A percentile compares a stretch with the other conserved stretches of the same genome.
Evolutionary conservation across 1,140 invertebrate genomes (phyloP).

Genomic region (Drosophila kikkawai): DNA sequence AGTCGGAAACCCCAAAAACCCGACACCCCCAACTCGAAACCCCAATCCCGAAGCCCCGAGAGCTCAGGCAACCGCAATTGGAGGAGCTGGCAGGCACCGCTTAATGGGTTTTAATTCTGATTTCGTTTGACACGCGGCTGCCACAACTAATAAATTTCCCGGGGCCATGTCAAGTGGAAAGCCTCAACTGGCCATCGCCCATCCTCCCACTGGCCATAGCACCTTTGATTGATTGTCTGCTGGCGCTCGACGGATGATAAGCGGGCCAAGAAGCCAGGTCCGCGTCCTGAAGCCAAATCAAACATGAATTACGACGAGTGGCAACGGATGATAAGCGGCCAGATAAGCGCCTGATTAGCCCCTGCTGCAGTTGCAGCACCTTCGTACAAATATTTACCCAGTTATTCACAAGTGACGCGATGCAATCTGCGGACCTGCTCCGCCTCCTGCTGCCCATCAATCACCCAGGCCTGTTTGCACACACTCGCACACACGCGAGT

Average conservation of each 20-base stretch:
- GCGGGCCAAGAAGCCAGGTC: slow-evolving; percentile 13
- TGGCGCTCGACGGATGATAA: slow-evolving; percentile 50
- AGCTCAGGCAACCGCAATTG: slow-evolving; percentile 17
- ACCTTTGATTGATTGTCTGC: slow-evolving; percentile 66
- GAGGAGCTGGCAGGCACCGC: slow-evolving; percentile 40
- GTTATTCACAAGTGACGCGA: slow-evolving; percentile 79
- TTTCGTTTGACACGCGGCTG: slow-evolving; percentile 76
- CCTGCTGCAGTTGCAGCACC: slow-evolving; percentile 27
- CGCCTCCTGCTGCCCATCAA: slow-evolving; percentile 52
- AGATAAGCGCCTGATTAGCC: slow-evolving; percentile 81
- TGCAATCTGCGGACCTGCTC: slow-evolving; percentile 13
- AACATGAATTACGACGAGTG: slow-evolving; percentile 67
- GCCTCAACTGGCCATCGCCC: slow-evolving; percentile 46
- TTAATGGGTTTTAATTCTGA: slow-evolving; percentile 75
- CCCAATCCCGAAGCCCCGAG: not conserved
- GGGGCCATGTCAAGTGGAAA: slow-evolving; percentile 39
- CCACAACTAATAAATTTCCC: slow-evolving; percentile 78
- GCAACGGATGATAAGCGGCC: slow-evolving; percentile 47
- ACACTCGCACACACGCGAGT: slow-evolving; percentile 35
- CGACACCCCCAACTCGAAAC: slow-evolving; percentile 17
- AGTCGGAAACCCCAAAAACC: slow-evolving; percentile 5
- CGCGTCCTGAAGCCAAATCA: slow-evolving; percentile 5
- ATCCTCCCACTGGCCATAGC: slow-evolving; percentile 16
- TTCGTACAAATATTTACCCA: slow-evolving; percentile 69
- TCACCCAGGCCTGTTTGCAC: slow-evolving; percentile 60